Evolutionary conservation across 2,113 vertebrate genomes (phyloP), one percentile per base, ranked within the genome.

Genomic region (Apodemus sylvaticus): DNA sequence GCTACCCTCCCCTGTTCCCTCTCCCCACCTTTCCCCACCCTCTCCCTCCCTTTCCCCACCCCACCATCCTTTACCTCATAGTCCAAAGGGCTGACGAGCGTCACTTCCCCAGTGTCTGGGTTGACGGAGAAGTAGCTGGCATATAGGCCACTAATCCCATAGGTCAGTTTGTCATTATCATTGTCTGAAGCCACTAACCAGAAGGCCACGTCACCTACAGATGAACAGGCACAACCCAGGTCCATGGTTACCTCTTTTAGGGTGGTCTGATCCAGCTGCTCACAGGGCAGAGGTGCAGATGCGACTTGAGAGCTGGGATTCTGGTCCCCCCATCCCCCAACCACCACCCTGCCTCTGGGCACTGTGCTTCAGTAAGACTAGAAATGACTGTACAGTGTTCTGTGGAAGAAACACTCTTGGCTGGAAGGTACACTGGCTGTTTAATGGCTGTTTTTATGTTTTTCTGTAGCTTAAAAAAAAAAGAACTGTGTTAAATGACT

Each of bases 61-160:
- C 39, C 48, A 45, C 31, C 53, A 29, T 29, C 36, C 34, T 78
- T 93, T 98, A 99, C 99, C 98, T 99, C 99, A 83, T 96, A 98
- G 93, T 99, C 98, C 51, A 99, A 98, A 0, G 0, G 0, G 4
- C 0, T 68, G 0, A 0, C 36, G 39, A 99, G 71, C 0, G 0
- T 87, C 66, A 99, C 98, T 0, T 1, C 0, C 7, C 99, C 99
- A 20, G 96, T 98, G 4, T 0, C 0, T 0, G 0, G 0, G 0
- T 55, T 26, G 14, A 98, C 97, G 0, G 0, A 10, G 68, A 99
- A 99, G 93, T 89, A 98, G 17, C 2, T 5, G 1, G 94, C 76
- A n/a, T 96, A 0, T 7, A 0, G 0, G 7, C 98, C 98, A 60
- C 0, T 5, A 29, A 99, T 73, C 7, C 2, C 0, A 31, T 98